A percentile compares a stretch with the other conserved stretches of the same genome.
Evolutionary conservation across 2,797 vertebrate genomes (phyloP).

Genomic region (Euphonia xanthogaster): DNA sequence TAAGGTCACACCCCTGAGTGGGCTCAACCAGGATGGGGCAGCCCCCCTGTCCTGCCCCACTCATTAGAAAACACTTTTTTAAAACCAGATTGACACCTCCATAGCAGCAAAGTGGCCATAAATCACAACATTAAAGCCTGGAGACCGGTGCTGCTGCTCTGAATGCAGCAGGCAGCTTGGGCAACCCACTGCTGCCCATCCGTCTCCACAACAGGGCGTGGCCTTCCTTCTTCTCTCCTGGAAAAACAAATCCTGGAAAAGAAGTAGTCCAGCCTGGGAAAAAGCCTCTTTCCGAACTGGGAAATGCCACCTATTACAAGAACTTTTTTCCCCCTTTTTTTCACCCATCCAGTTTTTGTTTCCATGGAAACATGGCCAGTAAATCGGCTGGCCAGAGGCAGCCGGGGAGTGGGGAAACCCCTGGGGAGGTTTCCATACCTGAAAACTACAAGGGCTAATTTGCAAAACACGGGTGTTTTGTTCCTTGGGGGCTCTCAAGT

Average conservation of each 20-base stretch:
- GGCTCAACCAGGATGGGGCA: not conserved
- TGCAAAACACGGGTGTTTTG: conserved; percentile 25
- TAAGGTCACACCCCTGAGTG: not conserved
- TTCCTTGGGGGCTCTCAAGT: not conserved
- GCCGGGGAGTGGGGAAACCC: not conserved
- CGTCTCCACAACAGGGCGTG: accelerated
- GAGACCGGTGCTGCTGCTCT: accelerated
- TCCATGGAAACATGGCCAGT: conserved; percentile 21
- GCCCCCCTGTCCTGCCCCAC: not conserved
- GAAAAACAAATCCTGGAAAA: not conserved
- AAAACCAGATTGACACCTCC: not conserved
- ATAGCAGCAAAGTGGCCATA: not conserved
- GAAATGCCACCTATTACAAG: not conserved
- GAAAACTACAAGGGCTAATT: conserved; percentile 35
- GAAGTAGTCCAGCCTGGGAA: not conserved
- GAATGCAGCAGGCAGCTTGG: not conserved
- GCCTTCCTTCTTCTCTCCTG: not conserved
- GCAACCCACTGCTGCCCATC: not conserved
- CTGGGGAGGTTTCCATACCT: conserved; percentile 3
- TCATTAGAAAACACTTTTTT: not conserved
- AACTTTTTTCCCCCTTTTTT: not conserved
- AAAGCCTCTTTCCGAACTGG: not conserved
- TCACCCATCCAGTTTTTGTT: conserved; percentile 2
- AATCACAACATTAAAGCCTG: not conserved
- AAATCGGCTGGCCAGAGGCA: conserved; percentile 5